Percentiles rank a stretch among this genome's conserved stretches.
phyloP scores from a whole-genome alignment of 2,797 vertebrate species.

The Pangasius macronema region DNA sequence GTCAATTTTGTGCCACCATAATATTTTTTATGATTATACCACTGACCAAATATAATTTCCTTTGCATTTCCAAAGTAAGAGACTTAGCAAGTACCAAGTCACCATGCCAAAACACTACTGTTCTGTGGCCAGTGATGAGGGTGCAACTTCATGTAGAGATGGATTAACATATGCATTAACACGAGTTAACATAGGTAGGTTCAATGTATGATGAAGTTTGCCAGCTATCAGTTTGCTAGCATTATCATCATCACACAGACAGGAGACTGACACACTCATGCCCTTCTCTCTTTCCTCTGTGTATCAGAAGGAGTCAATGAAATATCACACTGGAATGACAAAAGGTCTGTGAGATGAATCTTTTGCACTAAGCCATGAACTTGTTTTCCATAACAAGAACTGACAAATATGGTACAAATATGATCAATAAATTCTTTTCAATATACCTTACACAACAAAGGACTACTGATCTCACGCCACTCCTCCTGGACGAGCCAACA shows the following conservation, averaged over 20 bases:
- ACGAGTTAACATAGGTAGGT: background rate
- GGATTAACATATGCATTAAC: background rate
- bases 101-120: background rate
- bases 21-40: background rate
- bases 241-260: background rate
- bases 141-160: background rate
- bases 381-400: background rate
- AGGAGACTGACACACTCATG: background rate
- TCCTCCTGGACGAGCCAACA: background rate
- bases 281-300: no score
- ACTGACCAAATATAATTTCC: background rate
- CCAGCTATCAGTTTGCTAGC: background rate
- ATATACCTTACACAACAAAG: background rate
- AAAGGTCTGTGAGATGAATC: background rate
- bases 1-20: background rate
- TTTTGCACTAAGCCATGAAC: background rate
- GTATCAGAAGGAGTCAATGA: background rate
- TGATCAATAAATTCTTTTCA: background rate
- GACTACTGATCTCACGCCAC: background rate
- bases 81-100: background rate
- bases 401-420: background rate
- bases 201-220: background rate
- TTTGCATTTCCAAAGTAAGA: no score
- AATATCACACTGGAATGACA: background rate
- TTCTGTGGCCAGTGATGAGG: background rate